Evolutionary conservation across 2,797 vertebrate genomes (phyloP).

Genomic region (Hozukius guyotensis): DNA sequence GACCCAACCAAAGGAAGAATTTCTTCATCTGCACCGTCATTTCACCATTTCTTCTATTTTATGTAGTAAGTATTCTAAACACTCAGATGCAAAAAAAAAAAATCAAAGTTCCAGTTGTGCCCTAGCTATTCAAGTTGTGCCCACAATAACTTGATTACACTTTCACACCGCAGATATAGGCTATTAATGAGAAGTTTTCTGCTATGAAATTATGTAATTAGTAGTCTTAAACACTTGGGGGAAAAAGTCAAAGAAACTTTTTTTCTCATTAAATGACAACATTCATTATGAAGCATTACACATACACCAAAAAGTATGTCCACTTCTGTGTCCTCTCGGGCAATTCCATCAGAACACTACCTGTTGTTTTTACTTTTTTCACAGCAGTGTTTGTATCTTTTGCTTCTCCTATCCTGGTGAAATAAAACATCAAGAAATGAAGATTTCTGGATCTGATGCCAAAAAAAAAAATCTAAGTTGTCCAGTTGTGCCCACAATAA

Average conservation of each 20-base stretch:
- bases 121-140: conserved; percentile 7
- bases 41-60: not conserved
- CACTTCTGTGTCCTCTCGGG: too few relatives aligned
- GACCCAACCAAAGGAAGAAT: not conserved
- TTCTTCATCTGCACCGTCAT: not conserved
- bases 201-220: conserved; percentile 45
- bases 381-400: too few relatives aligned
- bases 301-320: conserved; percentile 25
- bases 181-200: conserved; percentile 42
- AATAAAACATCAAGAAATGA: too few relatives aligned
- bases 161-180: conserved; percentile 45
- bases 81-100: conserved; percentile 11
- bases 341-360: too few relatives aligned
- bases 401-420: too few relatives aligned
- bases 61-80: not conserved
- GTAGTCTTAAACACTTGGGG: not conserved
- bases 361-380: too few relatives aligned
- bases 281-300: conserved; percentile 31
- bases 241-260: conserved; percentile 29
- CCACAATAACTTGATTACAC: conserved; percentile 54
- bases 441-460: conserved; percentile 18
- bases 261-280: conserved; percentile 57
- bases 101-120: not conserved
- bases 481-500: conserved; percentile 38
- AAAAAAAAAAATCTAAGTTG: not conserved